phyloP scores from a whole-genome alignment of 2,113 vertebrate species.

The mouse (Mus musculus) region GRCm39 chr11:88457501-88458000 shows the following conservation, averaged over 20 bases:
- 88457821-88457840: not conserved
- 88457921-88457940: slow-evolving; percentile 31
- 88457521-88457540: not conserved
- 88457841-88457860: not conserved
- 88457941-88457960: slow-evolving; percentile 30
- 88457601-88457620: not conserved
- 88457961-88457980: not conserved
- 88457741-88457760: not conserved
- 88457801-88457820: not conserved
- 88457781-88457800: not conserved
- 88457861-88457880: not conserved
- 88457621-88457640: slow-evolving; percentile 49
- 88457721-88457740: slow-evolving; percentile 57
- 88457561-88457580: not conserved
- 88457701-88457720: not conserved
- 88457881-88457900: not conserved
- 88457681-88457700: slow-evolving; percentile 5
- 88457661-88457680: not conserved
- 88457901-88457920: not conserved
- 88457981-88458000: not conserved
- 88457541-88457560: not conserved
- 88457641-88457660: not conserved
- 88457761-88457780: not conserved
- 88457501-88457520: not conserved
- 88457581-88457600: slow-evolving; percentile 52